phyloP scores from a whole-genome alignment of 1,140 invertebrate genomes.

The Trachymyrmex cornetzi region DNA sequence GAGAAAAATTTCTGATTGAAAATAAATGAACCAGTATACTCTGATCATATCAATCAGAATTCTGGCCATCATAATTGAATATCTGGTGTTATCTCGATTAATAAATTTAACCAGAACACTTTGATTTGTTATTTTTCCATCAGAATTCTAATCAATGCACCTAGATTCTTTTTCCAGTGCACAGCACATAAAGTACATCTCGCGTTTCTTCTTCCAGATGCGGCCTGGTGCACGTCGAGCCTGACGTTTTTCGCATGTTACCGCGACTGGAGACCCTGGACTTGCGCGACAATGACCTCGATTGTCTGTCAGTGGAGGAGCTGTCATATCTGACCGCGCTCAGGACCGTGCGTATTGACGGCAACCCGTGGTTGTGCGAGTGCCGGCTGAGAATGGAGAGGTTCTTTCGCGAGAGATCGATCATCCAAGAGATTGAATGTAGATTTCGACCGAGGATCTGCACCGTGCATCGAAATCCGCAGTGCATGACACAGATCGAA shows the following conservation, averaged over 20 bases:
- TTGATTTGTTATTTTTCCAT: too few relatives aligned
- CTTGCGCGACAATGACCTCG: constrained; percentile 79
- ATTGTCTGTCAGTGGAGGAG: constrained; percentile 76
- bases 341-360: constrained; percentile 72
- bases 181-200: neutral
- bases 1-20: too few relatives aligned
- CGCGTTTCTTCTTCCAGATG: constrained; percentile 62
- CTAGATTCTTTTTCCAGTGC: neutral
- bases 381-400: constrained; percentile 68
- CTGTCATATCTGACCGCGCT: constrained; percentile 64
- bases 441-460: neutral
- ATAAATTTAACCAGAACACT: too few relatives aligned
- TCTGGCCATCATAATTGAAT: too few relatives aligned
- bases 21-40: too few relatives aligned
- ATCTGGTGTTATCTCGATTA: too few relatives aligned
- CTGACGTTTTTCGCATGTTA: constrained; percentile 72
- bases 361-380: constrained; percentile 80
- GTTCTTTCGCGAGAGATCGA: constrained; percentile 69
- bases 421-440: constrained; percentile 65
- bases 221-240: constrained; percentile 75
- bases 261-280: constrained; percentile 71
- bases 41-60: too few relatives aligned
- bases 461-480: constrained; percentile 26
- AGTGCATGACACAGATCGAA: constrained; percentile 72
- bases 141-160: too few relatives aligned